Evolutionary conservation across 2,888 invertebrate species (phyloP), one percentile per base, ranked within the genome.

Genomic region (Drosophila siamana): DNA sequence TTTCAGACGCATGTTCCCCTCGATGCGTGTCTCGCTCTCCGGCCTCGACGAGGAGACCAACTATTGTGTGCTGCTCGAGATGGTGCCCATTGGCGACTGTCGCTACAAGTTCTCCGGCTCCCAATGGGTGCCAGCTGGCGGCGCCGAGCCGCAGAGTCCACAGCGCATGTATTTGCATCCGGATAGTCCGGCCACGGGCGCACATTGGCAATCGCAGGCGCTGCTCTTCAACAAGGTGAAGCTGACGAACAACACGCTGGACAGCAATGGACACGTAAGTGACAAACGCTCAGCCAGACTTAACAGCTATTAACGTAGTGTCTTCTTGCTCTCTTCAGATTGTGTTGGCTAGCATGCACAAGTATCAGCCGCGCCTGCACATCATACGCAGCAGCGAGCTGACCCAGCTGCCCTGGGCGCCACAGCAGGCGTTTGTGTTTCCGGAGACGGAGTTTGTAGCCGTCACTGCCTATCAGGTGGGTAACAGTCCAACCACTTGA

Each of bases 281-380:
- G 5, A 4, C 22, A 41, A 28, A 11, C 7, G 15, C 22, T 9
- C 13, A 16, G 2, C 8, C 7, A 4, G 9, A 22, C 7, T 54
- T 8, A 28, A 7, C 46, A 68, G 22, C 54, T 55, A 62, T 47
- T 61, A 13, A 54, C 2, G 2, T 2, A 4, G 5, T 46, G n/a
- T 28, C 2, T 83, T 43, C 6, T 19, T 3, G 19, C 19, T 1
- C 26, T 64, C 22, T 89, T 85, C 74, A 97, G 96, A 95, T 98
- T 89, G 96, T 97, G 1, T 93, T 99, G 70, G 97, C 97, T 36
- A 98, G 98, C 28, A 99, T 99, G 99, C 98, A 99, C 93, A 98
- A 98, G 92, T 99, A 99, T 93, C 95, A 97, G 73, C 98, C 98
- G 0, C 94, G 96, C 11, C 95, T 98, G 84, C 95, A 98, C 92